Conservation (phyloP, 2,888 invertebrate species). For the Trilocha varians region DNA sequence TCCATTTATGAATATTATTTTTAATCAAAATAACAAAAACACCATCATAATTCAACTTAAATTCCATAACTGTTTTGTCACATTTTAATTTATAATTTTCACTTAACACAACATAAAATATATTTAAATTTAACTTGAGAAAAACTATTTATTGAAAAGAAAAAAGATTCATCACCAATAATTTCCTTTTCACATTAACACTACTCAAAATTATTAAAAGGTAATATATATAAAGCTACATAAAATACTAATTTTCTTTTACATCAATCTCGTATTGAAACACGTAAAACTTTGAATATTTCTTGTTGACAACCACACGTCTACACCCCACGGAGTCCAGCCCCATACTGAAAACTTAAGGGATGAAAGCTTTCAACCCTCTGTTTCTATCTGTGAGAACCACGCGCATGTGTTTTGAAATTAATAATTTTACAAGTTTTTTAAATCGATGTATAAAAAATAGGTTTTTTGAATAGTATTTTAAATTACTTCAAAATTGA, state of each 20-base stretch:
- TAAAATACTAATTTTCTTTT: slow-evolving; percentile 11
- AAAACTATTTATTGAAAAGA: too few relatives aligned
- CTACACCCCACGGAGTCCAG: slow-evolving; percentile 18
- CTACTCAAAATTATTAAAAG: too few relatives aligned
- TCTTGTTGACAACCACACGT: slow-evolving; percentile 20
- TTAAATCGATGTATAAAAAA: too few relatives aligned
- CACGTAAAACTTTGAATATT: slow-evolving; percentile 38
- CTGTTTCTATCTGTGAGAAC: slow-evolving; percentile 13
- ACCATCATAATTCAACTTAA: slow-evolving; percentile 27
- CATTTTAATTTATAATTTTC: too few relatives aligned
- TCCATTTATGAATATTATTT: slow-evolving; percentile 57
- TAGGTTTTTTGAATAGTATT: too few relatives aligned
- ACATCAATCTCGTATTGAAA: slow-evolving; percentile 3
- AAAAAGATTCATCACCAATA: too few relatives aligned
- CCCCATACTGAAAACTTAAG: slow-evolving; percentile 35
- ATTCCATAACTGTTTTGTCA: slow-evolving; percentile 48
- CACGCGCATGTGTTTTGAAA: slow-evolving; percentile 40
- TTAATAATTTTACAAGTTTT: too few relatives aligned
- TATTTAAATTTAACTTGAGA: too few relatives aligned
- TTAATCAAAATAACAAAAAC: slow-evolving; percentile 38
- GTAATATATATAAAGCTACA: too few relatives aligned
- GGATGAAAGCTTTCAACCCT: slow-evolving; percentile 39
- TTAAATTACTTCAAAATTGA: too few relatives aligned
- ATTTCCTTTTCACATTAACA: too few relatives aligned
- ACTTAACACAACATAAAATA: too few relatives aligned